Evolutionary conservation across 2,113 vertebrate species (phyloP), one percentile per base, ranked within the genome.

Genomic region (Hippocampus comes): DNA sequence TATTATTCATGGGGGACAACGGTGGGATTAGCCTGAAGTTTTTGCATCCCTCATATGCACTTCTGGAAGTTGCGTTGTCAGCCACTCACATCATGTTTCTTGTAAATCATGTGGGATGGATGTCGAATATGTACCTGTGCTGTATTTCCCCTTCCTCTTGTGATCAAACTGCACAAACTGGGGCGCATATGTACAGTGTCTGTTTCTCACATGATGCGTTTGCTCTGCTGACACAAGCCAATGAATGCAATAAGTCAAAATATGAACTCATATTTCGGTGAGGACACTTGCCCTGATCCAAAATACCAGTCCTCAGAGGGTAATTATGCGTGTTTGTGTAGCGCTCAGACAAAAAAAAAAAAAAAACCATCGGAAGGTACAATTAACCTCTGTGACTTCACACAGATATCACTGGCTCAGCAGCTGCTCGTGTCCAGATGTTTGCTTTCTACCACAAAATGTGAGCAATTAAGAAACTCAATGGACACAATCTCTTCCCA

Each of bases 311-410:
- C 67, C 38, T 3, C 43, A 66, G 42, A 73, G 63, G 64, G 67
- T 82, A 80, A 89, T 82, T 78, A 63, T 11, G 67, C 63, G 72
- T 82, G 83, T 85, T 85, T 78, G 61, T 70, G 68, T 70, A 71
- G 49, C 3, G 1, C 67, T 51, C 70, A 60, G 70, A 82, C 76
- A 82, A 82, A 84, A 38, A 38, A 38, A 5, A 38, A 38, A 38
- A 38, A 34, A 77, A 81, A 78, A 84, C 71, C 81, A 76, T 76
- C 12, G 70, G 79, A 82, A 70, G 30, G 82, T 68, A 77, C 74
- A 79, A 86, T 90, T 82, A 86, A 87, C 87, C 79, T 78, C 25
- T 0, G 30, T 76, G 80, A 84, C 80, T 81, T 76, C 49, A 57
- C 68, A 61, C 53, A 51, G 81, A 74, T 75, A 74, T 38, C 65